These are phyloP conservation scores for Sphinx pinastri DNA, from an alignment of 2,888 invertebrate species.

Conservation along the genomic window DNA sequence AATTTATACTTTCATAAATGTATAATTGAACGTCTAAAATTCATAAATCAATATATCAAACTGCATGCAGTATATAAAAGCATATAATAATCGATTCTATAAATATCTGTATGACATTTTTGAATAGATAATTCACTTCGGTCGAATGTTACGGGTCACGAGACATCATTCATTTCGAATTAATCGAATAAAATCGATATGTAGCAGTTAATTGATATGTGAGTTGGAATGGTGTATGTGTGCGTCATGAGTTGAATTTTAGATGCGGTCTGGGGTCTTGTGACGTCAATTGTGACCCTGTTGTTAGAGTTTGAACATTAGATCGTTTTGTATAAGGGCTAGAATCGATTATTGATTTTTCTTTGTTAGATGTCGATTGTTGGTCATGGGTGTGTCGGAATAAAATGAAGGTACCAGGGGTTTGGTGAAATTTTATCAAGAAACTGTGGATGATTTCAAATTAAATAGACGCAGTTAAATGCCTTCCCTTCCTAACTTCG, in stretches of 20 bases:
- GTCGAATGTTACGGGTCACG: slow-evolving; percentile 4
- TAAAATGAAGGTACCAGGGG: neutral
- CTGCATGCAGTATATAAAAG: no score
- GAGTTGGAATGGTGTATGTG: slow-evolving; percentile 29
- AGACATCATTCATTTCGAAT: slow-evolving; percentile 21
- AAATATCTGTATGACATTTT: neutral
- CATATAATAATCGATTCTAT: neutral
- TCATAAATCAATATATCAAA: no score
- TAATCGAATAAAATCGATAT: slow-evolving; percentile 28
- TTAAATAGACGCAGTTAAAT: no score
- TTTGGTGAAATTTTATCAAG: neutral
- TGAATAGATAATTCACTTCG: slow-evolving; percentile 17
- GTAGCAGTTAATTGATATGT: slow-evolving; percentile 20
- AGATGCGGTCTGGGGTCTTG: slow-evolving; percentile 40
- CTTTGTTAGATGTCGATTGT: neutral
- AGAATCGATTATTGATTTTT: neutral
- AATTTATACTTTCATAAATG: no score
- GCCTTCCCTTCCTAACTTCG: no score
- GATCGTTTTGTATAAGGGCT: neutral
- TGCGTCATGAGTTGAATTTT: slow-evolving; percentile 52
- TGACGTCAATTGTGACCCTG: slow-evolving; percentile 45
- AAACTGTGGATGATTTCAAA: no score
- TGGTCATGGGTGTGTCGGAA: neutral
- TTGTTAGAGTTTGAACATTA: neutral
- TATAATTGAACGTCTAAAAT: no score